A percentile compares a stretch with the other conserved stretches of the same genome.
phyloP scores from a whole-genome alignment of 2,888 invertebrate species.

The Ethmia dodecea region DNA sequence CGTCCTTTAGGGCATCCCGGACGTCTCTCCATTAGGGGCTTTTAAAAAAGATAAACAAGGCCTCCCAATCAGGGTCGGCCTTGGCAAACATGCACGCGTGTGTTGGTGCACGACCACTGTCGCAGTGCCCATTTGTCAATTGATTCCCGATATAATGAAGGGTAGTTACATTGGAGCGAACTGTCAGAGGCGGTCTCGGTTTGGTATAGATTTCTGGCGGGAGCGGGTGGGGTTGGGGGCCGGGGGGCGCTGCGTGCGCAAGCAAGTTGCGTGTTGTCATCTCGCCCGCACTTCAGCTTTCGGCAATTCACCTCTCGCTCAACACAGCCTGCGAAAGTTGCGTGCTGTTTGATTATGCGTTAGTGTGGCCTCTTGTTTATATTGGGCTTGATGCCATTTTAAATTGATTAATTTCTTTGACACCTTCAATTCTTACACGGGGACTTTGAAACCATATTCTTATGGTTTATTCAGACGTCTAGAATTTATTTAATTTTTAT shows the following conservation, averaged over 20 bases:
- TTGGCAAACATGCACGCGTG: constrained; percentile 18
- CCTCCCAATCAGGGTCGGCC: constrained; percentile 24
- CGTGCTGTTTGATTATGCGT: constrained; percentile 67
- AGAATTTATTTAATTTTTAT: too few species aligned
- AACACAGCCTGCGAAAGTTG: constrained; percentile 53
- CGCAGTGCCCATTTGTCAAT: constrained; percentile 62
- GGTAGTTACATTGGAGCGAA: constrained; percentile 65
- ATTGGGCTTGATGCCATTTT: constrained; percentile 68
- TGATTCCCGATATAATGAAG: constrained; percentile 75
- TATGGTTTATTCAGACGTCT: background rate
- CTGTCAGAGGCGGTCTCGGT: constrained; percentile 65
- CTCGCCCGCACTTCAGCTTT: constrained; percentile 36
- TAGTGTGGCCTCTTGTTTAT: constrained; percentile 70
- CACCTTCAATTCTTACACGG: constrained; percentile 50
- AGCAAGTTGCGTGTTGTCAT: constrained; percentile 42
- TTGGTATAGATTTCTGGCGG: constrained; percentile 53
- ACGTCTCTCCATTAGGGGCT: constrained; percentile 37
- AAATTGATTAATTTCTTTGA: constrained; percentile 69
- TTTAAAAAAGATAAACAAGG: constrained; percentile 54
- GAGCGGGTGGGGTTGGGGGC: constrained; percentile 43
- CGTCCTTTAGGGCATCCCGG: constrained; percentile 20
- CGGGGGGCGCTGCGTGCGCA: constrained; percentile 53
- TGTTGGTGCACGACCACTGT: constrained; percentile 10
- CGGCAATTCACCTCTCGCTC: constrained; percentile 26
- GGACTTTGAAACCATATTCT: constrained; percentile 15